phyloP scores from a whole-genome alignment of 1,140 invertebrate species.

The Zaprionus ghesquierei region DNA sequence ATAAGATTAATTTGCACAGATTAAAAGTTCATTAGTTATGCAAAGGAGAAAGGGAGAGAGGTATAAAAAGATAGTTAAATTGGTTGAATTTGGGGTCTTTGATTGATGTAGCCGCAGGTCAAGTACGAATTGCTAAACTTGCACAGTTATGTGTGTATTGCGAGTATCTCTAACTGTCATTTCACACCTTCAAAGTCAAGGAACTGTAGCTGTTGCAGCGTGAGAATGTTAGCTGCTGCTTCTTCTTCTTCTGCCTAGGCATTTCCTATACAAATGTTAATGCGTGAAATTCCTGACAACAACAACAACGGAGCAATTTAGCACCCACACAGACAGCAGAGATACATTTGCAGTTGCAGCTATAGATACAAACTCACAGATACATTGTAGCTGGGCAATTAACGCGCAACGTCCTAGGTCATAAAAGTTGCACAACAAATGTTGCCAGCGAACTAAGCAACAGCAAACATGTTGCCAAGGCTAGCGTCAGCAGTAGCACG shows the following conservation, averaged over 20 bases:
- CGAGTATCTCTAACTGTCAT: not conserved
- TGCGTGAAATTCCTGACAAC: slow-evolving; percentile 62
- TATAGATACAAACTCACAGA: slow-evolving; percentile 1
- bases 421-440: slow-evolving; percentile 17
- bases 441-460: not conserved
- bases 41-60: slow-evolving; percentile 25
- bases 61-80: slow-evolving; percentile 1
- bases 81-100: not conserved
- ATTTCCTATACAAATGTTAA: slow-evolving; percentile 64
- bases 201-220: not conserved
- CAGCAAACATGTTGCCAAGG: slow-evolving; percentile 2
- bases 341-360: not conserved
- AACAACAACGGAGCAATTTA: slow-evolving; percentile 31
- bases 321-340: slow-evolving; percentile 52
- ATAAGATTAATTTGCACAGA: slow-evolving; percentile 62
- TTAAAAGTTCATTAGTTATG: slow-evolving; percentile 61
- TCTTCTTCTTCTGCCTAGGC: slow-evolving; percentile 1
- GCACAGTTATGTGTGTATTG: not conserved
- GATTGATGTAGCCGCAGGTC: slow-evolving; percentile 7
- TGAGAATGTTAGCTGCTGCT: slow-evolving; percentile 41
- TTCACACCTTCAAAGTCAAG: not conserved
- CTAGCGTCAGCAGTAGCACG: too few species aligned
- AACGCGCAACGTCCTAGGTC: slow-evolving; percentile 36
- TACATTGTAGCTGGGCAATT: slow-evolving; percentile 47
- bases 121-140: not conserved